Evolutionary conservation across 1,140 invertebrate species (phyloP), one percentile per base, ranked within the genome.

Genomic region (Arion vulgaris): DNA sequence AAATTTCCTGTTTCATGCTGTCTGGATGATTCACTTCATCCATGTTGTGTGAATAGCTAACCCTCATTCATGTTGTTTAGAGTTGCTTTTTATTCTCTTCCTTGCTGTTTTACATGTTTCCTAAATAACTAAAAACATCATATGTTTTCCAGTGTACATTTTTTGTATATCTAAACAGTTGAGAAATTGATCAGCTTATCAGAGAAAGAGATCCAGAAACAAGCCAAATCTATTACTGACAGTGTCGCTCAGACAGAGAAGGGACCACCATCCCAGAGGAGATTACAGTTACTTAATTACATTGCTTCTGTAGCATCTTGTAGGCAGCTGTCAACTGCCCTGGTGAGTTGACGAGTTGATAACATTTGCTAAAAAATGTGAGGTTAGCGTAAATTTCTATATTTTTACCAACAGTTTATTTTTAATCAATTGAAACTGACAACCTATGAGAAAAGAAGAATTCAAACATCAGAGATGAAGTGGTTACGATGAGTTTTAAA

Each of bases 211-310:
- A 82, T 88, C 38, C 82, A 83, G 38, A 90, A 90, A 82, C 89
- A 92, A 84, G 72, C 92, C 17, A 88, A 87, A 45, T 66, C 82
- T 23, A 84, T 93, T 32, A 75, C 88, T n/a, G 89, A 91, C 36
- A 86, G 71, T n/a, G 75, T 92, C 17, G 85, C 66, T 15, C 74
- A 79, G 13, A 75, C 74, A 38, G 92, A 92, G 83, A 92, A 92
- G 82, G 92, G 91, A 0, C 91, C 92, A 1, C 90, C 91, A 2
- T 90, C 91, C 26, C 91, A 92, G 88, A 91, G 90, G 76, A 81
- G 90, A 0, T 87, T 91, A 13, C 90, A 93, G 81, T 87, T 93
- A 0, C 83, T 92, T 15, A 90, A 91, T 80, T 93, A 92, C 77
- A 80, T 91, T 28, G 88, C 86, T 11, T 85, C 84, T 26, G 83